Base-by-base conservation (phyloP, 2,113 vertebrate species). In the Argyrosomus japonicus region DNA sequence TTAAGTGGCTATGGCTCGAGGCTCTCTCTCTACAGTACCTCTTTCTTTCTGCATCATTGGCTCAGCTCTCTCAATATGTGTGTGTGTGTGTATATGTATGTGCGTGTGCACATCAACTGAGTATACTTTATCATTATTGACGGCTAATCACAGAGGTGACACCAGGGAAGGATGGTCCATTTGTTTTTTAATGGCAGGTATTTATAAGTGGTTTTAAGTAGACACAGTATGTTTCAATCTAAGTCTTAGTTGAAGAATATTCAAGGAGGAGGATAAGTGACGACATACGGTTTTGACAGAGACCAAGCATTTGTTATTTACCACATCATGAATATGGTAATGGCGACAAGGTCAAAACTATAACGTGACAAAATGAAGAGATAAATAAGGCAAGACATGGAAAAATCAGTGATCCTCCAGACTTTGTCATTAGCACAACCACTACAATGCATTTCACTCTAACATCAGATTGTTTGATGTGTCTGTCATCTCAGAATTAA, bases 121-220 rank as follows among this genome's bases (percentile, higher is more conserved):
- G 21, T n/a, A 50, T 67, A 29, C 18, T 47, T 29, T 62, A 32
- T 45, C 51, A 50, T 77, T 79, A 74, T 70, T 84, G 70, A 87
- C 83, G 29, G 65, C 25, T 48, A 48, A 79, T 68, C 50, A 82
- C 68, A 86, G 70, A 88, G 72, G 57, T 79, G 75, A 92, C 83
- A 86, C 23, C 51, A 60, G 21, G 19, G 40, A 84, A 70, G 29
- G 53, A 81, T 70, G 53, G 83, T 87, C 76, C 68, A 77, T 83
- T 21, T 51, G 83, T 86, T 50, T 57, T 83, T 92, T 90, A 88
- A 89, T 93, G 77, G 47, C 65, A 86, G 53, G 69, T 79, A 81
- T 88, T 86, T 86, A 83, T 82, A 76, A 61, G 57, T 21, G 56
- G 21, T 72, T 9, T 85, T 53, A 81, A 53, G 63, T 77, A 78